Conservation (phyloP, 37 sponge, comb jelly and placozoan species). For the Bolinopsis microptera region DNA sequence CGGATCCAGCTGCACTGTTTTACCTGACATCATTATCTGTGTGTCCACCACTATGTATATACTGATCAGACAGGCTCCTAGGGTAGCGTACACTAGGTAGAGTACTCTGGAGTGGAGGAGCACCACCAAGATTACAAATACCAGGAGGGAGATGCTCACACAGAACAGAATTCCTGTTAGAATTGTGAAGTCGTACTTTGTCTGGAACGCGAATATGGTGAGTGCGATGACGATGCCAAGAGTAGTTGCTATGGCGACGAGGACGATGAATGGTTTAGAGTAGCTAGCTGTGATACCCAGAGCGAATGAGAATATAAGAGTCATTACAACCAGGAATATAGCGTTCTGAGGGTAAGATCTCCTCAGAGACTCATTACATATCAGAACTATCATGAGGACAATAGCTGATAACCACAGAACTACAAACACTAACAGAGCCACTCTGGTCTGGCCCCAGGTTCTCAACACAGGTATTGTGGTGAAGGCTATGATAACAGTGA, state of each 20-base stretch:
- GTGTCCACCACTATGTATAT: slow-evolving; percentile 75
- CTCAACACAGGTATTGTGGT: slow-evolving; percentile 72
- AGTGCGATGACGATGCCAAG: slow-evolving; percentile 77
- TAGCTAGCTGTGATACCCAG: slow-evolving; percentile 32
- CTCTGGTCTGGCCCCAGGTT: slow-evolving; percentile 76
- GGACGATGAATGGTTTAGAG: neutral
- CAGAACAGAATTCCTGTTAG: slow-evolving; percentile 44
- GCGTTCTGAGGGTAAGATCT: slow-evolving; percentile 16
- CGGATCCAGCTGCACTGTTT: slow-evolving; percentile 72
- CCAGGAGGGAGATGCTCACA: neutral
- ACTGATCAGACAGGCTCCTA: slow-evolving; percentile 54
- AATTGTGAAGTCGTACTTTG: slow-evolving; percentile 89
- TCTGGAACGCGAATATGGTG: slow-evolving; percentile 92
- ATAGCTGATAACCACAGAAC: neutral
- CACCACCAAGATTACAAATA: neutral
- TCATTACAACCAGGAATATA: neutral
- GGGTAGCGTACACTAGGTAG: slow-evolving; percentile 82
- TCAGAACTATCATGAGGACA: slow-evolving; percentile 5
- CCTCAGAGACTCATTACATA: slow-evolving; percentile 6
- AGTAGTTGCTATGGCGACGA: slow-evolving; percentile 86
- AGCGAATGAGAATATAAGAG: neutral
- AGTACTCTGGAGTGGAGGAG: neutral
- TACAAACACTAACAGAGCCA: neutral
- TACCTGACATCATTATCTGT: slow-evolving; percentile 89
- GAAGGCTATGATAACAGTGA: slow-evolving; percentile 60